phyloP scores from a whole-genome alignment of 2,888 invertebrate species.

The Nomada ruficornis region DNA sequence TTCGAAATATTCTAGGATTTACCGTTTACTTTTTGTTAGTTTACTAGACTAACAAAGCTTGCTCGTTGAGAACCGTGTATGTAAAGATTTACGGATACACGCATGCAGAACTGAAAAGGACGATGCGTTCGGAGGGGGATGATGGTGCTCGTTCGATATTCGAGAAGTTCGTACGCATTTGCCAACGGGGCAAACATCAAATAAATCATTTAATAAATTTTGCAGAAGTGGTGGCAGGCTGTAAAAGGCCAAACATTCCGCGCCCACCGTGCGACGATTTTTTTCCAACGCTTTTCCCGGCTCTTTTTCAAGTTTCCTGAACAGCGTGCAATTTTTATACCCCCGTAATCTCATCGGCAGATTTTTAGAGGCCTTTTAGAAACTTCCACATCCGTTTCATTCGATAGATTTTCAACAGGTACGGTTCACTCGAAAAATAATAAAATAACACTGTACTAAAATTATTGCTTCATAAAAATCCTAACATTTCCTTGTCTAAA shows the following conservation, averaged over 20 bases:
- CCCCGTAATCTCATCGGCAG: no score
- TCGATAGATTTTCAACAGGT: no score
- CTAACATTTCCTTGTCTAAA: no score
- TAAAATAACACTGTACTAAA: no score
- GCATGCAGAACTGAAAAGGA: conserved; percentile 48
- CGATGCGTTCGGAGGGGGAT: conserved; percentile 37
- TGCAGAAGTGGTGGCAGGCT: conserved; percentile 74
- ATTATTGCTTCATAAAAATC: no score
- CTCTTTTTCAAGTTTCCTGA: not conserved
- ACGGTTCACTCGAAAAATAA: no score
- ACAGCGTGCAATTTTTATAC: no score
- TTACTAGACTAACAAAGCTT: not conserved
- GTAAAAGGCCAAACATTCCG: conserved; percentile 75
- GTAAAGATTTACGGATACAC: not conserved
- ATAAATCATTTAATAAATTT: conserved; percentile 81
- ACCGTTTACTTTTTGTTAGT: no score
- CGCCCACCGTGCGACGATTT: conserved; percentile 29
- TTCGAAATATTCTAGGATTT: no score
- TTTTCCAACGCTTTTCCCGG: not conserved
- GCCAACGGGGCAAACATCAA: conserved; percentile 77
- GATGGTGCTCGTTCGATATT: conserved; percentile 67
- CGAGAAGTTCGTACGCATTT: conserved; percentile 43
- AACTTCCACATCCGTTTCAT: no score
- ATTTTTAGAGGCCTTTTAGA: no score
- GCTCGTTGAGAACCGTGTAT: not conserved